Evolutionary conservation across 2,113 vertebrate genomes (phyloP), one percentile per base, ranked within the genome.

Genomic region (Trogon surrucura): DNA sequence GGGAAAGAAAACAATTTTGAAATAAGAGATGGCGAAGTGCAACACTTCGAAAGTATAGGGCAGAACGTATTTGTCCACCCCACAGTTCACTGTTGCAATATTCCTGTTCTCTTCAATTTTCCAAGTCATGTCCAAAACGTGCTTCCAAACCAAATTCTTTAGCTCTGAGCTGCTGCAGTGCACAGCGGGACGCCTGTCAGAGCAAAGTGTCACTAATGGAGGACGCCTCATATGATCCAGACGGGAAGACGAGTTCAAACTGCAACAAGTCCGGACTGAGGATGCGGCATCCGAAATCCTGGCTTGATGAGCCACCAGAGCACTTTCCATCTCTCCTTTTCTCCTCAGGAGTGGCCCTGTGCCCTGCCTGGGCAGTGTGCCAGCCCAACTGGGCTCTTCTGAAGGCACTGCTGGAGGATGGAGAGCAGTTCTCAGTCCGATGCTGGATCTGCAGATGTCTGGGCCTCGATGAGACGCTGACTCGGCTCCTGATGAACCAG

Each of bases 1-100:
- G 45, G 29, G 56, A 62, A 38, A 85, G 58, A 93, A 91, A 62
- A 32, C 19, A 83, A 36, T 95, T 92, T 57, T 92, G 85, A 97
- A 96, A 85, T 58, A 75, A 58, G 47, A 66, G 67, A 56, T 66
- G 47, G 54, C 54, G 48, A 82, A 82, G 15, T 26, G 41, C 41
- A 91, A 80, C 9, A 64, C 44, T 88, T 78, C 85, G 70, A 82
- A 93, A 73, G 50, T 44, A 44, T 4, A 78, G 30, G 41, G 82
- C 50, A 88, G 23, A 21, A 85, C 0, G 1, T 12, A 62, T 51
- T 90, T 90, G 45, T 93, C 67, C n/a, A 75, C 36, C 29, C 70
- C 0, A 0, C 5, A 48, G 62, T 60, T 80, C n/a, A 25, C 73
- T 81, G 57, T 48, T 79, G 64, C 83, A 86, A 79, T 75, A 79